These are phyloP conservation scores for Pogonognathellus flavescens DNA, from an alignment of 1,140 invertebrate species.

Conservation along the genomic window DNA sequence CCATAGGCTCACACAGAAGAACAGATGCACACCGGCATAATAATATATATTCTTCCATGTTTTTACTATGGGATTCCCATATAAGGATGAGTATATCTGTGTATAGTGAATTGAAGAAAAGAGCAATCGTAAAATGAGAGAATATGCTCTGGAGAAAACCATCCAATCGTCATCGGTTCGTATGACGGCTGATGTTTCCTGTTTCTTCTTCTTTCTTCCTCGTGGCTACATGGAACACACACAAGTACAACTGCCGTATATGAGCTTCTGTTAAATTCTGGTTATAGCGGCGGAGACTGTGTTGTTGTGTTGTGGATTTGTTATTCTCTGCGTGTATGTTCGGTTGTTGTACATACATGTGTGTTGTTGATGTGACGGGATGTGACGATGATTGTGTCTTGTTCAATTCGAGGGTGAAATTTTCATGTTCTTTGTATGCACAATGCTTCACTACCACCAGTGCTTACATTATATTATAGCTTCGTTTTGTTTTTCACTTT, in stretches of 20 bases:
- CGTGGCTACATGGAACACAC: background rate
- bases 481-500: background rate
- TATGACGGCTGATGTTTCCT: slow-evolving; percentile 38
- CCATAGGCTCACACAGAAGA: too few species aligned
- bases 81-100: background rate
- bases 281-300: background rate
- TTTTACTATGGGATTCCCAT: too few species aligned
- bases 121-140: background rate
- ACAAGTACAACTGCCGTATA: too few species aligned
- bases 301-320: background rate
- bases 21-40: too few species aligned
- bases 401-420: background rate
- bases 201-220: background rate
- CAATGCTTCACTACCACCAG: background rate
- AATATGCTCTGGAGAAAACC: slow-evolving; percentile 34
- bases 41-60: too few species aligned
- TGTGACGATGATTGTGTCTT: background rate
- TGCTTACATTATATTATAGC: background rate
- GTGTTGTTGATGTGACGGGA: background rate
- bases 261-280: background rate
- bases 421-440: background rate
- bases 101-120: background rate
- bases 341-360: background rate
- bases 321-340: background rate
- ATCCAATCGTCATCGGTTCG: slow-evolving; percentile 32